phyloP scores from a whole-genome alignment of 2,888 invertebrate genomes.

The Crossocerus cetratus region DNA sequence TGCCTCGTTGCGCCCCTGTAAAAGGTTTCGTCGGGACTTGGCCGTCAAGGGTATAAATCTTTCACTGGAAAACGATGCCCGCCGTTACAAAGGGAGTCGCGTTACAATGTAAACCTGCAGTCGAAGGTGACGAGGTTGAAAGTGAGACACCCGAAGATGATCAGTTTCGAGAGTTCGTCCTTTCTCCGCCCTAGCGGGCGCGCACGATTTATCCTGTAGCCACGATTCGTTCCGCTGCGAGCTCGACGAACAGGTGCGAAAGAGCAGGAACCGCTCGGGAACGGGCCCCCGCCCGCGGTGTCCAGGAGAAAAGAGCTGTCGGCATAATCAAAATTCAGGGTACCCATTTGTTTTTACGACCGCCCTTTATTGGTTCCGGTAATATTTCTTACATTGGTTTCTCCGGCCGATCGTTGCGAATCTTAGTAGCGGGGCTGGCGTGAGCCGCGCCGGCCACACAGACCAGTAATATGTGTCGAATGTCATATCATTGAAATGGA shows the following conservation, averaged over 20 bases:
- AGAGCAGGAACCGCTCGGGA: background rate
- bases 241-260: background rate
- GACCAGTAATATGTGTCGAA: constrained; percentile 2
- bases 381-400: background rate
- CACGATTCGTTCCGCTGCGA: background rate
- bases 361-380: background rate
- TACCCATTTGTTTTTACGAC: background rate
- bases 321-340: background rate
- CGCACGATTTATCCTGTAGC: constrained; percentile 3
- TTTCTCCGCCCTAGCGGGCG: background rate
- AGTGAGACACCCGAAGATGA: constrained; percentile 28
- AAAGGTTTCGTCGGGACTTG: constrained; percentile 21
- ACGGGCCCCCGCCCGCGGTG: background rate
- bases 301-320: background rate
- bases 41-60: constrained; percentile 28
- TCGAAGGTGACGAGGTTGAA: constrained; percentile 17
- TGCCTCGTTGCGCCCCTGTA: constrained; percentile 4
- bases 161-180: constrained; percentile 4
- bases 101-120: constrained; percentile 33
- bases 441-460: background rate
- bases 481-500: background rate
- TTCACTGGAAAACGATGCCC: constrained; percentile 24
- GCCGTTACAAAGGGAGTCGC: constrained; percentile 32
- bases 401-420: background rate
- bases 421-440: background rate